phyloP scores from a whole-genome alignment of 2,888 invertebrate genomes.

The Spilosoma lubricipeda region DNA sequence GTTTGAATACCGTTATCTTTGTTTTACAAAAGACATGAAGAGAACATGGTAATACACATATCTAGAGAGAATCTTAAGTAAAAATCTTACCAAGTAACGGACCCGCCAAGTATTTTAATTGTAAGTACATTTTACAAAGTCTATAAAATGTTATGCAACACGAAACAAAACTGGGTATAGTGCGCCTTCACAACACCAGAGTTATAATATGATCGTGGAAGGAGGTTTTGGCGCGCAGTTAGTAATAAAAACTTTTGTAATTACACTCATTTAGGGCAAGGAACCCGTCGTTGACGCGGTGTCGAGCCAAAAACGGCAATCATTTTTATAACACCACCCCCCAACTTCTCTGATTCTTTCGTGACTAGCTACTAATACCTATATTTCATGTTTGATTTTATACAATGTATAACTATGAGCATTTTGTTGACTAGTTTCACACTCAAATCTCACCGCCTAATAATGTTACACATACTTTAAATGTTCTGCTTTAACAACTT shows the following conservation, averaged over 20 bases:
- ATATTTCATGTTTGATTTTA: constrained; percentile 29
- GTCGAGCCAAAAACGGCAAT: constrained; percentile 83
- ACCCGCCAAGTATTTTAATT: constrained; percentile 21
- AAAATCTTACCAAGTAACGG: constrained; percentile 13
- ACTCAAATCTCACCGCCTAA: not conserved
- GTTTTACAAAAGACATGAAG: not conserved
- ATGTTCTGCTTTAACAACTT: constrained; percentile 2
- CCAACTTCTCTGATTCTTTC: constrained; percentile 57
- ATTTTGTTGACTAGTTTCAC: constrained; percentile 17
- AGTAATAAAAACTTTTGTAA: constrained; percentile 85
- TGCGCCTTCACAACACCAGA: constrained; percentile 57
- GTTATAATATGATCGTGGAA: constrained; percentile 67
- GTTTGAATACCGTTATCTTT: not conserved
- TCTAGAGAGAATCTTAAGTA: constrained; percentile 7
- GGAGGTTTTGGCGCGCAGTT: constrained; percentile 80
- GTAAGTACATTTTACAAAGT: constrained; percentile 3
- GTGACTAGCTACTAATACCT: constrained; percentile 41
- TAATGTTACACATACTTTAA: constrained; percentile 2
- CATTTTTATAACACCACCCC: constrained; percentile 76
- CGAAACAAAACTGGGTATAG: constrained; percentile 55
- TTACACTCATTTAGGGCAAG: constrained; percentile 83
- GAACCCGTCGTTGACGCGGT: constrained; percentile 78
- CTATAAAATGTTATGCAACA: constrained; percentile 58
- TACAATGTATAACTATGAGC: constrained; percentile 21
- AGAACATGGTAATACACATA: not conserved